Evolutionary conservation across 2,888 invertebrate species (phyloP).

Genomic region (Parnassius mnemosyne): DNA sequence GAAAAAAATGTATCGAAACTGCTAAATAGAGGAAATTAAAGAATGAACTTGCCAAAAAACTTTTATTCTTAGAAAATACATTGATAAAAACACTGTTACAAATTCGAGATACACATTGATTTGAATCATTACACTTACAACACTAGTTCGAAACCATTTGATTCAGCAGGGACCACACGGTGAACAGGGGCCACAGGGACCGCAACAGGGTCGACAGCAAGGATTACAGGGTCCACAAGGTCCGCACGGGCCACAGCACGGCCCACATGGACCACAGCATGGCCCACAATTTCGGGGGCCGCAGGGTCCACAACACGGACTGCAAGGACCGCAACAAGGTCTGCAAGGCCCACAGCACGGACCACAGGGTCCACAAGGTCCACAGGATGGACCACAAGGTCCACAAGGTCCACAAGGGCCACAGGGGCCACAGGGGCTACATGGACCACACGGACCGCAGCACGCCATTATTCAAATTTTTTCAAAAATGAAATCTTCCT

Average conservation of each 20-base stretch:
- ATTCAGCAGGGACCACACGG: conserved; percentile 30
- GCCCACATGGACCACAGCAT: conserved; percentile 35
- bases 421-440: conserved; percentile 25
- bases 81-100: conserved; percentile 4
- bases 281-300: conserved; percentile 45
- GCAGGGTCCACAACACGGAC: conserved; percentile 40
- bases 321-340: conserved; percentile 41
- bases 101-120: conserved; percentile 6
- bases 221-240: conserved; percentile 30
- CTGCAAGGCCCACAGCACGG: conserved; percentile 32
- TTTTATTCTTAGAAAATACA: conserved; percentile 24
- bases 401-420: conserved; percentile 13
- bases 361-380: conserved; percentile 29
- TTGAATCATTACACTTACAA: conserved; percentile 10
- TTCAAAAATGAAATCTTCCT: neutral
- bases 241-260: conserved; percentile 37
- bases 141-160: neutral
- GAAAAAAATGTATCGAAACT: no score
- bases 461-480: conserved; percentile 26
- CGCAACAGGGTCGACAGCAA: conserved; percentile 26
- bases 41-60: neutral
- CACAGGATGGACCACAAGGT: conserved; percentile 31
- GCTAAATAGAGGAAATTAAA: conserved; percentile 1
- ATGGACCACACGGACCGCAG: conserved; percentile 28
- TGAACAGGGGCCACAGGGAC: conserved; percentile 23